A percentile compares a stretch with the other conserved stretches of the same genome.
phyloP scores from a whole-genome alignment of 2,113 vertebrate species.

The Pandion haliaetus region DNA sequence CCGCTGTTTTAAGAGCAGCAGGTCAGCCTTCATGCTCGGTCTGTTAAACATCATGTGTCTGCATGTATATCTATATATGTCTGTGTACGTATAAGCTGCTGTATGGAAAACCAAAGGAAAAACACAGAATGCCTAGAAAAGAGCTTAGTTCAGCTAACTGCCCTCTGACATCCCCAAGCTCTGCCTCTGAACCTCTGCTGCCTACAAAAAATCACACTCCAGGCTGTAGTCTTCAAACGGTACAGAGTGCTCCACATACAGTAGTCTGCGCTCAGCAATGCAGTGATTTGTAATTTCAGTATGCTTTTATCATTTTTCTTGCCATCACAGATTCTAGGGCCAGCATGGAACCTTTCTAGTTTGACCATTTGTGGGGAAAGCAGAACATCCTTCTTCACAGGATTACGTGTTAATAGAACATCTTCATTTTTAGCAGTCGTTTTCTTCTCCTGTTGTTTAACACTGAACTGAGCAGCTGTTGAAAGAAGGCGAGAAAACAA shows the following conservation, averaged over 20 bases:
- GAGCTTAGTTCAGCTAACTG: not conserved
- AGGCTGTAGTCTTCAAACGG: not conserved
- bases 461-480: not conserved
- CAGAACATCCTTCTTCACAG: not conserved
- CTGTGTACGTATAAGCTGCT: accelerated
- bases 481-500: not conserved
- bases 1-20: accelerated
- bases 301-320: not conserved
- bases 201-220: not conserved
- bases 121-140: not conserved
- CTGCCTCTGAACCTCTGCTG: not conserved
- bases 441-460: not conserved
- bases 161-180: not conserved
- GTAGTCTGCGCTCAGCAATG: not conserved
- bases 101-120: not conserved
- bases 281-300: not conserved
- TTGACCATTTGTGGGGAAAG: not conserved
- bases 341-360: not conserved
- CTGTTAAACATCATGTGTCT: accelerated
- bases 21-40: not conserved
- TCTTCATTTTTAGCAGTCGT: not conserved
- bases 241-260: not conserved
- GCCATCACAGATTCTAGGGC: not conserved
- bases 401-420: accelerated
- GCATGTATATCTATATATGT: not conserved